Percentiles rank a stretch among this genome's conserved stretches.
Conservation (phyloP, 2,113 vertebrate genomes). For the Gallinago jamesoni region DNA sequence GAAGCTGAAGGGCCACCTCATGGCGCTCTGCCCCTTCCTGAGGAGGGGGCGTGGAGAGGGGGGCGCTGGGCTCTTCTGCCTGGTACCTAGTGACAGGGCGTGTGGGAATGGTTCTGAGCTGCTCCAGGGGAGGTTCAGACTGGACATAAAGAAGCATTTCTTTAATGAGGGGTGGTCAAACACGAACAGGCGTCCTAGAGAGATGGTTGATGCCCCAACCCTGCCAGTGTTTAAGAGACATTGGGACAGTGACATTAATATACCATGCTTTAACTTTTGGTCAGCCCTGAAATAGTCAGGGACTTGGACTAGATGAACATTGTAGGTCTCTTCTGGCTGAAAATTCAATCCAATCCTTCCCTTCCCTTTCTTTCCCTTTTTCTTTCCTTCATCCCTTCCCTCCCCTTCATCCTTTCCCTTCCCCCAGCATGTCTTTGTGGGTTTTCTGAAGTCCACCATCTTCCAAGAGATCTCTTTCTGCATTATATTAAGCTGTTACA, state of each 20-base stretch:
- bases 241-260: not conserved
- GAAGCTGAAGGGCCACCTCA: no score
- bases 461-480: not conserved
- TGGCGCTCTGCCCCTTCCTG: not conserved
- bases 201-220: not conserved
- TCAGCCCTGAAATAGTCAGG: not conserved
- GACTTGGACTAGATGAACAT: not conserved
- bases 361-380: no score
- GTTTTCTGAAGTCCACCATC: not conserved
- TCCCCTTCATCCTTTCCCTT: not conserved
- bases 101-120: not conserved
- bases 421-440: not conserved
- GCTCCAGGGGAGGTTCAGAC: no score
- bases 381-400: not conserved
- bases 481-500: not conserved
- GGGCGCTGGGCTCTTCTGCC: not conserved
- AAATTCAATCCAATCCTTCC: no score
- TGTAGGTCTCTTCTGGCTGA: not conserved
- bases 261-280: not conserved
- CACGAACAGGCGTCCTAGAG: not conserved
- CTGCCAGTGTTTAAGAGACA: not conserved
- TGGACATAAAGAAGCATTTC: not conserved
- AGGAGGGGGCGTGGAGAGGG: not conserved
- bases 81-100: accelerated
- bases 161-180: not conserved